These are phyloP conservation scores for Gobio gobio DNA, from an alignment of 2,113 vertebrate genomes.

Conservation along the genomic window DNA sequence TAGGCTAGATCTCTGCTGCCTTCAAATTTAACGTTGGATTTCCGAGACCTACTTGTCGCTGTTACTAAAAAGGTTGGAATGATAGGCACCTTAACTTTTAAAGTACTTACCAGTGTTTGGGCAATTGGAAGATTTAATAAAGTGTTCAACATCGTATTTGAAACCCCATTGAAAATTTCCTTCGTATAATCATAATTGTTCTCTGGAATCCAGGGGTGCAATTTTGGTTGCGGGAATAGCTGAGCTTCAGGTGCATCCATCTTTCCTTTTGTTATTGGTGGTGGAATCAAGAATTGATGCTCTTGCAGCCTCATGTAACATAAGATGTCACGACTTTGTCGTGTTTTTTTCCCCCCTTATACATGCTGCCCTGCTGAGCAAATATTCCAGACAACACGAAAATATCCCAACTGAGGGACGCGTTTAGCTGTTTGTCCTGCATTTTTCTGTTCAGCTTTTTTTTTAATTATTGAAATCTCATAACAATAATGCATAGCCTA, in stretches of 20 bases:
- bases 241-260: background rate
- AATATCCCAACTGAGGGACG: background rate
- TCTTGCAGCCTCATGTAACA: background rate
- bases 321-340: background rate
- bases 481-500: background rate
- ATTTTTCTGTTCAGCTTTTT: background rate
- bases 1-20: background rate
- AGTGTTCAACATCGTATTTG: background rate
- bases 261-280: background rate
- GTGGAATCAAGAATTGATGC: background rate
- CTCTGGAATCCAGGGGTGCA: constrained; percentile 1
- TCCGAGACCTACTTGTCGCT: background rate
- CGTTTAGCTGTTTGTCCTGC: background rate
- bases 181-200: background rate
- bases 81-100: background rate
- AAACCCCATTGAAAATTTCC: background rate
- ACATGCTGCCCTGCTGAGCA: background rate
- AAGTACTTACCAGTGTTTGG: background rate
- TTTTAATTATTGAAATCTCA: background rate
- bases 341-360: background rate
- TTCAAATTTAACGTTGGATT: background rate
- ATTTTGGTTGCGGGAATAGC: background rate
- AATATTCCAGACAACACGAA: background rate
- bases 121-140: background rate
- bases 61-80: background rate